Base-by-base conservation (phyloP, 2,113 vertebrate species). In the Sylvietta virens region DNA sequence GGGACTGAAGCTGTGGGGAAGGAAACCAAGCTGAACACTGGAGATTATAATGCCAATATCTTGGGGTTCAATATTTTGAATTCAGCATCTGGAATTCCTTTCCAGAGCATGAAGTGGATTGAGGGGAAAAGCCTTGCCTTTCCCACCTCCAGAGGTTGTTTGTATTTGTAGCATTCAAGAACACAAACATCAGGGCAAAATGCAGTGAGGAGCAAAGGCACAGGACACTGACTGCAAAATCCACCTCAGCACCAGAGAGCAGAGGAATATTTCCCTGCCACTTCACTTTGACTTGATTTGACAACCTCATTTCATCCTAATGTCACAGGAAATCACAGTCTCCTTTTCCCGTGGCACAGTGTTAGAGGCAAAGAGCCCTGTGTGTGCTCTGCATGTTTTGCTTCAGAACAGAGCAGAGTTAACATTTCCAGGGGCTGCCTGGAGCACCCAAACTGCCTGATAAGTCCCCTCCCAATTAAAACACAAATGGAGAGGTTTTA, bases 401-500 rank as follows among this genome's bases (percentile, higher is more conserved):
- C 71, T 73, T 58, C 64, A 51, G 72, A 88, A n/a, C 35, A 80
- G 73, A 92, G 50, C 35, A 27, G 42, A 88, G 67, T n/a, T 77
- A 77, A 92, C 64, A 35, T 93, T 95, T 71, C 44, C 73, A 91
- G 66, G 84, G 78, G 60, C 66, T 91, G 95, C 95, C 94, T 84
- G 18, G 18, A 94, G 92, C 88, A 78, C 51, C 67, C 67, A 33
- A 90, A 33, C 56, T 88, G 94, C 82, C 92, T 77, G 44, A 31
- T 71, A 54, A 73, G 44, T 86, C 71, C 50, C 44, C 60, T 94
- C 85, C 76, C 93, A 96, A 94, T 97, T 96, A 96, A 90, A 96
- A 40, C 62, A 69, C 72, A 96, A 96, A 45, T 2, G 30, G 90
- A 13, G 73, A 88, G 71, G 33, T 88, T 96, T 94, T 90, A 90